Evolutionary conservation across 2,113 vertebrate genomes (phyloP), one percentile per base, ranked within the genome.

Genomic region (Oncorhynchus nerka): DNA sequence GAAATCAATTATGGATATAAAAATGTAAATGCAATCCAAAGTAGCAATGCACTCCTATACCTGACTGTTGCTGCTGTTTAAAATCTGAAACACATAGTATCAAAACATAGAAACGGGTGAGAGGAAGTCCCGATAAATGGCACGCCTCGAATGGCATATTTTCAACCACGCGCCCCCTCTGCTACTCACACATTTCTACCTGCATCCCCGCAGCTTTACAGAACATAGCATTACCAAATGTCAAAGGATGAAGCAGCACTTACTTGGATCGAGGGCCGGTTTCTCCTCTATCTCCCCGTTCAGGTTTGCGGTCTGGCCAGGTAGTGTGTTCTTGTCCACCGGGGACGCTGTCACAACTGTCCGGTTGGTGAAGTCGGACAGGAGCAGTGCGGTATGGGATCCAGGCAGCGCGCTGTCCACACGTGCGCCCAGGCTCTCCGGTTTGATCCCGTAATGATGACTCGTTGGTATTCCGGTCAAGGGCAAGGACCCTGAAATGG

Each of bases 371-470:
- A 96, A 98, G 90, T 98, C 97, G 84, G 96, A 96, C 86, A 97
- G 94, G 90, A 97, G 94, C 92, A 97, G 88, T 61, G 91, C 81
- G 82, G 95, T 94, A 92, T 97, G 97, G 71, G 96, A 94, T 86
- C 95, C 95, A 85, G 95, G 93, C 87, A 94, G 92, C 88, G 95
- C 93, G n/a, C 90, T 87, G 73, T 92, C 92, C 86, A 89, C 95
- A 89, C 96, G 93, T 72, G 94, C 91, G 81, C 93, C 85, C 81
- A 96, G 87, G 84, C 93, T 94, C 93, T 98, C 96, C 80, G 95
- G 96, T 94, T 97, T 98, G 95, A 98, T 94, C 82, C 94, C 95
- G 81, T 96, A 97, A 86, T 96, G 95, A 90, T 96, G 95, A 89
- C 85, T 89, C 89, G 95, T 92, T 85, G 96, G 93, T 93, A 97